Evolutionary conservation across 2,888 invertebrate genomes (phyloP).

Genomic region (Cosmia pyralina): DNA sequence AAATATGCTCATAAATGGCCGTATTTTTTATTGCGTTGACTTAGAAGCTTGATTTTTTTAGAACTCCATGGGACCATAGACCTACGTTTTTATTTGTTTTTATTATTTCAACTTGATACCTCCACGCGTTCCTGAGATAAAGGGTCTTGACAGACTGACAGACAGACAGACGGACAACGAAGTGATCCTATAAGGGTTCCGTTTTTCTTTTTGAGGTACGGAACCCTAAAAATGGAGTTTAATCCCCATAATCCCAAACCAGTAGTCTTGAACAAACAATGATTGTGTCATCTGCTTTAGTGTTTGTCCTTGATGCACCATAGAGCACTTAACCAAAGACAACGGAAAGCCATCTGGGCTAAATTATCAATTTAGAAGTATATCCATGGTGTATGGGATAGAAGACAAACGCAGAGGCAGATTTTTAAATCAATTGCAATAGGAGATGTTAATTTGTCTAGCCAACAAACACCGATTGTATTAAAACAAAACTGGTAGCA

Average conservation of each 20-base stretch:
- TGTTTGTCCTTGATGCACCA: background rate
- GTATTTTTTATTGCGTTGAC: too few relatives aligned
- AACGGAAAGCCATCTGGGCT: background rate
- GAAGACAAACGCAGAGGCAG: background rate
- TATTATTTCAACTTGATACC: too few relatives aligned
- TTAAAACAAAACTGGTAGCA: slow-evolving; percentile 9
- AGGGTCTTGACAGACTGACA: too few relatives aligned
- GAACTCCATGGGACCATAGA: too few relatives aligned
- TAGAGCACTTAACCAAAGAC: background rate
- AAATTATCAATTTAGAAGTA: background rate
- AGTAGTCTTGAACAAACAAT: background rate
- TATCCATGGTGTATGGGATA: background rate
- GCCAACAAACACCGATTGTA: slow-evolving; percentile 3
- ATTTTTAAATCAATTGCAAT: background rate
- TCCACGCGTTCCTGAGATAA: too few relatives aligned
- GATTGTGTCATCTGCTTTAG: background rate
- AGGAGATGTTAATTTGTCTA: background rate
- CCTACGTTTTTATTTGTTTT: too few relatives aligned
- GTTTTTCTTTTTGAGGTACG: too few relatives aligned
- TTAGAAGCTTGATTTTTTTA: too few relatives aligned
- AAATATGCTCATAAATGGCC: too few relatives aligned
- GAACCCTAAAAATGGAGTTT: background rate
- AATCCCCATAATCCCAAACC: background rate
- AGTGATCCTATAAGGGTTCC: too few relatives aligned
- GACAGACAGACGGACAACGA: too few relatives aligned